Evolutionary conservation across 2,888 invertebrate species (phyloP), one percentile per base, ranked within the genome.

Genomic region (Polietes domitor): DNA sequence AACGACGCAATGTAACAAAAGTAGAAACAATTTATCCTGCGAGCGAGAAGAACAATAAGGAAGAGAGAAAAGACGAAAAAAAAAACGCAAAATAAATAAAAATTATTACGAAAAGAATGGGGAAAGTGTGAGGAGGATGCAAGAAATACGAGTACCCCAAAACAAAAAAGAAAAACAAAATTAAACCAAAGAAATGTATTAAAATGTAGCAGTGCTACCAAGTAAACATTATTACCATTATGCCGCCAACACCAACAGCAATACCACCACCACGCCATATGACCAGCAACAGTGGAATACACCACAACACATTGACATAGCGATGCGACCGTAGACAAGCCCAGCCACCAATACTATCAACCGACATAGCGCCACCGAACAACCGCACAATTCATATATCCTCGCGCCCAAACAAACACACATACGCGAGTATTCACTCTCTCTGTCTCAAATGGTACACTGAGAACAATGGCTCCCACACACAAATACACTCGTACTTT

Each of bases 41-140:
- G 15, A 26, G 61, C n/a, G n/a, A n/a, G n/a, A n/a, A n/a, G n/a
- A n/a, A n/a, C n/a, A n/a, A n/a, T n/a, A n/a, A n/a, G 5, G 32
- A 28, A 61, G 19, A 58, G 26, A n/a, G 26, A 58, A 24, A 58
- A 10, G 15, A 61, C 15, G 4, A 0, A 0, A 5, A 28, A 61
- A 12, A 61, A 3, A 28, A 5, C 1, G 0, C 7, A n/a, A 61
- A 61, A 61, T 17, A 74, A 68, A 81, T 73, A 71, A 53, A 78
- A 82, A 74, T 74, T 78, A 77, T 82, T 74, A 32, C 43, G 12
- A 50, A 73, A 70, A 75, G 19, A 41, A 41, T 4, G 6, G 41
- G 41, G 10, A 47, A 28, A 28, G 6, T 68, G 61, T n/a, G n/a
- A n/a, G n/a, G n/a, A n/a, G 70, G 61, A 2, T 19, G n/a, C 77